These are phyloP conservation scores for Hirtodrosophila histrioides DNA, from an alignment of 2,888 invertebrate species.

Conservation along the genomic window DNA sequence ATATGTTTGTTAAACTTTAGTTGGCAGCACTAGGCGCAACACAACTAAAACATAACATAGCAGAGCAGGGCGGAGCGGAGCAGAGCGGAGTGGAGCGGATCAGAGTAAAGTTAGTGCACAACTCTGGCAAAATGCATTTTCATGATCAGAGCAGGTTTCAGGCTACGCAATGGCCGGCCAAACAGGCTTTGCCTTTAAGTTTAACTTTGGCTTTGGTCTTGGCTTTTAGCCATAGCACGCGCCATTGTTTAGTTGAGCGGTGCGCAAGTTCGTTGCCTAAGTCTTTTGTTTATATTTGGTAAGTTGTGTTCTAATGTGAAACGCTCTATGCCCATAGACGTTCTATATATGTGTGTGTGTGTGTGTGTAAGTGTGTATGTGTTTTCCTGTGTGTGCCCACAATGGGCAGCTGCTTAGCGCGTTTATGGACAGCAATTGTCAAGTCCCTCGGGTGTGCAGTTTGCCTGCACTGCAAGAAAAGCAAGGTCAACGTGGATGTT, in stretches of 20 bases:
- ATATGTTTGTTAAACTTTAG: no score
- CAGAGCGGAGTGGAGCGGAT: background rate
- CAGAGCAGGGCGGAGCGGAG: slow-evolving; percentile 6
- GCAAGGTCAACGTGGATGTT: slow-evolving; percentile 67
- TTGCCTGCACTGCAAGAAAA: slow-evolving; percentile 44
- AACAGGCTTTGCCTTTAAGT: slow-evolving; percentile 59
- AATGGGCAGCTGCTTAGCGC: slow-evolving; percentile 79
- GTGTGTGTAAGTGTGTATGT: slow-evolving; percentile 5
- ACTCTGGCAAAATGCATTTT: slow-evolving; percentile 55
- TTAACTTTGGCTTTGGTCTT: slow-evolving; percentile 28
- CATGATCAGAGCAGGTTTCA: slow-evolving; percentile 80
- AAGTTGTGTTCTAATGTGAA: slow-evolving; percentile 67
- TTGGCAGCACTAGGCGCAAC: no score
- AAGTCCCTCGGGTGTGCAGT: slow-evolving; percentile 64
- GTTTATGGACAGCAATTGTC: slow-evolving; percentile 76
- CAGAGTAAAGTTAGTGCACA: slow-evolving; percentile 1
- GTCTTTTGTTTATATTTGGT: slow-evolving; percentile 77
- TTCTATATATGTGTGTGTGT: slow-evolving; percentile 4
- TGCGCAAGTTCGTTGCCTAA: slow-evolving; percentile 75
- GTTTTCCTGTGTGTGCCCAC: slow-evolving; percentile 28
- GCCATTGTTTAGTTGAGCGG: slow-evolving; percentile 70
- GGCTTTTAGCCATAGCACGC: slow-evolving; percentile 71
- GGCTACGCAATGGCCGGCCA: slow-evolving; percentile 71
- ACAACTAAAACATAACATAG: slow-evolving; percentile 12
- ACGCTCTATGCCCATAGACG: slow-evolving; percentile 47